These are phyloP conservation scores for Pangasius larnaudii DNA, from an alignment of 2,797 vertebrate genomes.

Conservation along the genomic window DNA sequence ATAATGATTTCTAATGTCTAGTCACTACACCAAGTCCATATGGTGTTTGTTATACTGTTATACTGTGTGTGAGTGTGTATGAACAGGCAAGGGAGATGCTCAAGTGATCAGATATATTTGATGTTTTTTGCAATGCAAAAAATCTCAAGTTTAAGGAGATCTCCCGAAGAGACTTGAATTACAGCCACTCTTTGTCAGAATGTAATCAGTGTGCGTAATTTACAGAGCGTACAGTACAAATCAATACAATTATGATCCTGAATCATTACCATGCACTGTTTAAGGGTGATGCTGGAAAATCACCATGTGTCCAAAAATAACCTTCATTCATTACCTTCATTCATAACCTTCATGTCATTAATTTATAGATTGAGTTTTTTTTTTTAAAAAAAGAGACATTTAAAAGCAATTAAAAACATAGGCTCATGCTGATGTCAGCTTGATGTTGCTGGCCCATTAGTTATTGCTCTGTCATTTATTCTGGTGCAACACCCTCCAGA, in stretches of 20 bases:
- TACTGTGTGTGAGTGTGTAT: background rate
- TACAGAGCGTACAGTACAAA: background rate
- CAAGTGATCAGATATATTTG: background rate
- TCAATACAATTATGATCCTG: background rate
- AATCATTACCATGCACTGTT: background rate
- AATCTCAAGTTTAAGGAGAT: background rate
- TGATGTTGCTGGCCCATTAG: constrained; percentile 5
- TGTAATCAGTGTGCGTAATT: background rate
- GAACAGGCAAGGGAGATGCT: background rate
- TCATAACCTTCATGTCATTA: background rate
- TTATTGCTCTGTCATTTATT: constrained; percentile 30
- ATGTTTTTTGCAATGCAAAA: background rate
- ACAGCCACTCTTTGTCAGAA: background rate
- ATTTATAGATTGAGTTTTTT: background rate
- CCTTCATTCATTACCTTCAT: background rate
- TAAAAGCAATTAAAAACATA: background rate
- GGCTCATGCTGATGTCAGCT: constrained; percentile 21
- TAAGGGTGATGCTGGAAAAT: background rate
- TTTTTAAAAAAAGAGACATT: background rate
- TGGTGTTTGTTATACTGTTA: constrained; percentile 22
- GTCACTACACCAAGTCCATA: background rate
- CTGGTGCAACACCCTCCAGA: constrained; percentile 29
- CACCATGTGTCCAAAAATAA: background rate
- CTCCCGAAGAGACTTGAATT: background rate
- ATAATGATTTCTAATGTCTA: constrained; percentile 19